Conservation (phyloP, 2,888 invertebrate species). For the Strigamia crassipes region DNA sequence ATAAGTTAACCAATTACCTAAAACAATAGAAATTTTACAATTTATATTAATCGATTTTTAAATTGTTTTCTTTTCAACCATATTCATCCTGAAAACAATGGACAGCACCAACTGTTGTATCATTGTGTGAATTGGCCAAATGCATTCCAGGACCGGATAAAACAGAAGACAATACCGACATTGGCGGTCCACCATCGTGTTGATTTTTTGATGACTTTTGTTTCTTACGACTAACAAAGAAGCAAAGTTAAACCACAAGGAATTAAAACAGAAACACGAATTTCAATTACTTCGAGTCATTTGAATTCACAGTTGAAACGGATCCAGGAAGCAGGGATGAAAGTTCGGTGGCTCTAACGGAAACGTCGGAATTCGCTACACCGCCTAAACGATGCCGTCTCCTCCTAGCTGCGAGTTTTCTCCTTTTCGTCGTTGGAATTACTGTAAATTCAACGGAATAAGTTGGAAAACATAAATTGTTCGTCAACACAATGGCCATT, state of each 20-base stretch:
- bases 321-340: conserved; percentile 52
- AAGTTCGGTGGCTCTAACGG: conserved; percentile 51
- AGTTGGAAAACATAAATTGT: conserved; percentile 14
- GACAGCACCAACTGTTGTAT: conserved; percentile 80
- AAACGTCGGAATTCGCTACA: conserved; percentile 44
- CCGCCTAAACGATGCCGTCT: conserved; percentile 52
- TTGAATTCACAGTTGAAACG: conserved; percentile 48
- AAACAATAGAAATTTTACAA: neutral
- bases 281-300: neutral
- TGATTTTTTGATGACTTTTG: conserved; percentile 48
- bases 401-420: conserved; percentile 53
- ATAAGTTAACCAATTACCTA: conserved; percentile 78
- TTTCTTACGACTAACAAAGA: conserved; percentile 10
- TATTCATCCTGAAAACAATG: conserved; percentile 85
- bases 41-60: neutral
- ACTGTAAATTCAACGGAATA: conserved; percentile 46
- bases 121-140: conserved; percentile 78
- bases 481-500: neutral
- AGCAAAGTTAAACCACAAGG: neutral
- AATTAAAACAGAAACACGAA: too few species aligned
- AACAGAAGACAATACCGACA: conserved; percentile 54
- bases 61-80: conserved; percentile 60
- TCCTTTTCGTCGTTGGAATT: conserved; percentile 50
- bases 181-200: conserved; percentile 54
- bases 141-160: conserved; percentile 63